phyloP scores from a whole-genome alignment of 2,888 invertebrate genomes.

The Tillus elongatus region DNA sequence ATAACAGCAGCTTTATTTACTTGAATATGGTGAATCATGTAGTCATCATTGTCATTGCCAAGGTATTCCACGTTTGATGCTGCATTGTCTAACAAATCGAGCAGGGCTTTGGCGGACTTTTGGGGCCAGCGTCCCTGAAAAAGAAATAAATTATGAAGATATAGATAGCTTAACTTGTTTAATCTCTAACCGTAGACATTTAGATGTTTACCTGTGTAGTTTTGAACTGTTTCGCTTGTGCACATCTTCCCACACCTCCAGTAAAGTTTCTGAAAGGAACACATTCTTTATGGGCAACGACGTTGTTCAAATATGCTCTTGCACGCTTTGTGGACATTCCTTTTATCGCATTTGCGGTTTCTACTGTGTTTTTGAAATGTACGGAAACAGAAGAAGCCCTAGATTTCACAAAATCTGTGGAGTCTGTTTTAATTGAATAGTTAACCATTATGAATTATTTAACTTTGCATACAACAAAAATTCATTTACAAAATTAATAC shows the following conservation, averaged over 20 bases:
- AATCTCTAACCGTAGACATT: background rate
- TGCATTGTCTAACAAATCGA: constrained; percentile 70
- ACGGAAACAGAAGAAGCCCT: constrained; percentile 68
- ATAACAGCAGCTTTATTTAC: constrained; percentile 71
- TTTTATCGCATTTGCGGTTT: constrained; percentile 67
- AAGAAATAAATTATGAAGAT: too few relatives aligned
- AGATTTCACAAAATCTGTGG: constrained; percentile 45
- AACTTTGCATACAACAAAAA: too few relatives aligned
- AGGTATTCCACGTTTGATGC: constrained; percentile 74
- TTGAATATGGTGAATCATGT: constrained; percentile 73
- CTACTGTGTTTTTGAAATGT: constrained; percentile 76
- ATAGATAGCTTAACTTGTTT: background rate
- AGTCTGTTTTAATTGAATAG: constrained; percentile 8
- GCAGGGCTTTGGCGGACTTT: constrained; percentile 70
- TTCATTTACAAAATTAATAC: too few relatives aligned
- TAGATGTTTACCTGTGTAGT: constrained; percentile 50
- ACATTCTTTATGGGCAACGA: constrained; percentile 66
- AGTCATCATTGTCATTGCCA: constrained; percentile 66
- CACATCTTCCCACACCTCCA: constrained; percentile 68
- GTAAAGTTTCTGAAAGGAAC: constrained; percentile 70
- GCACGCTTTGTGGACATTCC: constrained; percentile 67
- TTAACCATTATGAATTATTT: too few relatives aligned
- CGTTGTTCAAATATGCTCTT: constrained; percentile 64
- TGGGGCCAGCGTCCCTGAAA: constrained; percentile 64
- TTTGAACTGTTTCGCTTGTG: constrained; percentile 66